Evolutionary conservation across 2,888 invertebrate species (phyloP), one percentile per base, ranked within the genome.

Genomic region (Trichogramma evanescens): DNA sequence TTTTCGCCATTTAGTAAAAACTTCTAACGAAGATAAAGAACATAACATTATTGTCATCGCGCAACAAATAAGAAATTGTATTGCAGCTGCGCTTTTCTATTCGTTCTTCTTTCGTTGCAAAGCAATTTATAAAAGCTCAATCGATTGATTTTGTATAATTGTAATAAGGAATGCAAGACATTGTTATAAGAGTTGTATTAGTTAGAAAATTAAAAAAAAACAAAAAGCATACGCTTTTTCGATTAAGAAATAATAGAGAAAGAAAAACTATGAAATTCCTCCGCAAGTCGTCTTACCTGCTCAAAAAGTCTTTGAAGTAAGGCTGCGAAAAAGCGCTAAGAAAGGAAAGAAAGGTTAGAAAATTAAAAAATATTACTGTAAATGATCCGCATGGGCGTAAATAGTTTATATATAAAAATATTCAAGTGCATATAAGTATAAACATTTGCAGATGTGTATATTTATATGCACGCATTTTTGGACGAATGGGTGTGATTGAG

Each of bases 121-220:
- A 26, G 38, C 48, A 53, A 48, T 48, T 48, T 13, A n/a, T 48
- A 48, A 48, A 48, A 48, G 48, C 10, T 13, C n/a, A 58, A 54
- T 54, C 52, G 54, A 63, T 63, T 57, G 59, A 55, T 50, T 56
- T 42, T 26, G 44, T 59, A 48, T 48, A 49, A 61, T 59, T 61
- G 56, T 57, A 61, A 51, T 61, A 59, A 54, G 48, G 59, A 61
- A 62, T 62, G 59, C 62, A 58, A 62, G 58, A 59, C 53, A 64
- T 59, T 64, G 64, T 64, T 64, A 26, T 26, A 56, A 64, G 58
- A 63, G 51, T 61, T 64, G 59, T 60, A 64, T 54, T 64, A 64
- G 64, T 64, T 62, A 62, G 64, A 64, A 50, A 64, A 64, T 62
- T 62, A 58, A 63, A 57, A 40, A 57, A 48, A 61, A 48, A 55